Conservation (phyloP, 2,113 vertebrate genomes). For the Psilopsiagon aymara region DNA sequence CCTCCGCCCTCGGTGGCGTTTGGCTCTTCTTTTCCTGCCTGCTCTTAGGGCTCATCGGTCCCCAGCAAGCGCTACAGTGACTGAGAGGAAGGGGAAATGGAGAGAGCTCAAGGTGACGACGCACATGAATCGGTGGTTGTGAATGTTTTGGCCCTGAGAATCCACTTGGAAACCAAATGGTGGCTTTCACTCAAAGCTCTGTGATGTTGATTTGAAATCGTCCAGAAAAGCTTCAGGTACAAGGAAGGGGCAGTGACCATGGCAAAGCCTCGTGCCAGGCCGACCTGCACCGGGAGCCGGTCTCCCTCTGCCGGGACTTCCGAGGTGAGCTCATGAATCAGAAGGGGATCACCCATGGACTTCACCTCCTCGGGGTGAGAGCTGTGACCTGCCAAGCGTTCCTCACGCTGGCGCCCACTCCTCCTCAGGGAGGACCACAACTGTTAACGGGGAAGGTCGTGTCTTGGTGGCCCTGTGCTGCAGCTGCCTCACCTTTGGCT, state of each 20-base stretch:
- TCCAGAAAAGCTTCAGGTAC: neutral
- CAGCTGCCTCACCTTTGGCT: neutral
- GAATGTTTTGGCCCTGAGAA: neutral
- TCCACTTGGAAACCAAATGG: neutral
- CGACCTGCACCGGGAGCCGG: neutral
- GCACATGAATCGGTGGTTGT: rapidly evolving
- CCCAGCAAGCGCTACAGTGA: neutral
- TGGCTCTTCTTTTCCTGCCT: neutral
- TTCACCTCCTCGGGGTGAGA: rapidly evolving
- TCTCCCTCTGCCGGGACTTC: neutral
- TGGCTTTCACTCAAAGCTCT: neutral
- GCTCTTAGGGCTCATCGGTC: neutral
- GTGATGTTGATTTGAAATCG: neutral
- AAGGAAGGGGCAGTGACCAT: neutral
- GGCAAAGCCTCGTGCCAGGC: neutral
- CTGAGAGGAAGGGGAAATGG: neutral
- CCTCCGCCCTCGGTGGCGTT: rapidly evolving
- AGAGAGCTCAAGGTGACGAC: rapidly evolving
- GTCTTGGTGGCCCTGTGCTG: neutral
- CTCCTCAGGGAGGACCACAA: neutral
- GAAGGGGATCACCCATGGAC: neutral
- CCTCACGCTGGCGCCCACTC: rapidly evolving
- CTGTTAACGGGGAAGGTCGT: neutral
- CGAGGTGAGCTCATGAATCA: neutral
- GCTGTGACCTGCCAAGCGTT: neutral